phyloP scores from a whole-genome alignment of 1,140 invertebrate genomes.

The Drosophila tristis region DNA sequence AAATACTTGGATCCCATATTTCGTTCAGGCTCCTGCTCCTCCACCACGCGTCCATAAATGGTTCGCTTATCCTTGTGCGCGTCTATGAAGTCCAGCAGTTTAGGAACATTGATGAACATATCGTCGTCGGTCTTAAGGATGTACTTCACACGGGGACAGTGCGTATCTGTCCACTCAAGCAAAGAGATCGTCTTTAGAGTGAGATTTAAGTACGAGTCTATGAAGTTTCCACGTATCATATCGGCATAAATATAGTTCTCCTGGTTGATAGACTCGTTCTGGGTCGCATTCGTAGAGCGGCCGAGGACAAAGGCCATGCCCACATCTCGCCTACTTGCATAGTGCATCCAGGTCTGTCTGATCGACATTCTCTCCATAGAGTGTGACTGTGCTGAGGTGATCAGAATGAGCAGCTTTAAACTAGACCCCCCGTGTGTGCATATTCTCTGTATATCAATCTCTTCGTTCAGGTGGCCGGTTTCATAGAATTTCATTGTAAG shows the following conservation, averaged over 20 bases:
- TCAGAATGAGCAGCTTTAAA: constrained; percentile 89
- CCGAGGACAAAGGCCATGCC: constrained; percentile 92
- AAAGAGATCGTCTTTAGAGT: constrained; percentile 94
- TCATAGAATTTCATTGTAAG: constrained; percentile 86
- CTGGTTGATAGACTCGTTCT: constrained; percentile 86
- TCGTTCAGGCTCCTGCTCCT: constrained; percentile 88
- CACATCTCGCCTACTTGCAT: constrained; percentile 89
- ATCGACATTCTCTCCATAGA: constrained; percentile 90
- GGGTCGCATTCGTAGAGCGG: constrained; percentile 84
- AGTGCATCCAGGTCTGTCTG: constrained; percentile 94
- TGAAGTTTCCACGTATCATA: constrained; percentile 90
- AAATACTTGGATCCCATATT: constrained; percentile 90
- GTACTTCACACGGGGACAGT: constrained; percentile 87
- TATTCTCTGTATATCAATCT: constrained; percentile 85
- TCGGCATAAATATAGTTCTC: constrained; percentile 91
- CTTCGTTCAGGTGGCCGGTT: constrained; percentile 87
- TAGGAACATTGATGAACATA: constrained; percentile 95
- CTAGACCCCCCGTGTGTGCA: constrained; percentile 88
- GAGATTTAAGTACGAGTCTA: constrained; percentile 94
- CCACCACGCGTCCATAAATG: constrained; percentile 94
- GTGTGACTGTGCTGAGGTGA: constrained; percentile 92
- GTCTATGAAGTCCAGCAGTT: constrained; percentile 88
- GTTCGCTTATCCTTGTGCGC: constrained; percentile 88
- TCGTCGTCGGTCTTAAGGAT: constrained; percentile 93
- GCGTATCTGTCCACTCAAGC: constrained; percentile 92